Evolutionary conservation across 2,797 vertebrate species (phyloP), one percentile per base, ranked within the genome.

Genomic region (Aphelocoma californica): DNA sequence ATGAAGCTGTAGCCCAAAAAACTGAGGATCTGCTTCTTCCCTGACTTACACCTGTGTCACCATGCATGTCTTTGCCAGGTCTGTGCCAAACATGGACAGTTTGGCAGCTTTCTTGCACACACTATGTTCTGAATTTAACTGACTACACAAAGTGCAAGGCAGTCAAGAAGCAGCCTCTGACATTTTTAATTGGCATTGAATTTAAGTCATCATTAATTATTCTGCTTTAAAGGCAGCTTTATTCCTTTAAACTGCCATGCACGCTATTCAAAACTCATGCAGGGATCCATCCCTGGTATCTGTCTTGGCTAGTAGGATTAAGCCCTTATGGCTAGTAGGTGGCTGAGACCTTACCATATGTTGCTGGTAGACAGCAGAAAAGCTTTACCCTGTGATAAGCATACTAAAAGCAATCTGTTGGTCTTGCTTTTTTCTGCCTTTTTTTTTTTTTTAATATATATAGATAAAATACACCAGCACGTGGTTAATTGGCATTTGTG

Each of bases 301-400:
- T 93, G 47, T 95, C 96, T 97, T 96, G 96, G 93, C 69, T 92
- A 77, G 93, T 79, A 89, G 91, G 93, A 93, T 94, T 96, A 97
- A 93, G 81, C 81, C 86, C 88, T 94, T 93, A 94, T 95, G 92
- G 96, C 80, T 97, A 94, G 96, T 96, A 96, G 92, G 93, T 95
- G 92, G 88, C 87, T 94, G 94, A 95, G 96, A 96, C 93, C 92
- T 96, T 95, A 95, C 97, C 95, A 96, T 95, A 97, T 96, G 94
- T 86, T 97, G 89, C 95, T 97, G 95, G 95, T 97, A 97, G 94
- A 96, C 95, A 96, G 96, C 86, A 94, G 83, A 85, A 94, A 96
- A 95, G 92, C 89, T 95, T 95, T 97, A 88, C 77, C 88, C 84
- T 96, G 94, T 95, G 95, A 90, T 91, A 81, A 96, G 96, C 91